These are phyloP conservation scores for Diloba caeruleocephala DNA, from an alignment of 2,888 invertebrate species.

Conservation along the genomic window DNA sequence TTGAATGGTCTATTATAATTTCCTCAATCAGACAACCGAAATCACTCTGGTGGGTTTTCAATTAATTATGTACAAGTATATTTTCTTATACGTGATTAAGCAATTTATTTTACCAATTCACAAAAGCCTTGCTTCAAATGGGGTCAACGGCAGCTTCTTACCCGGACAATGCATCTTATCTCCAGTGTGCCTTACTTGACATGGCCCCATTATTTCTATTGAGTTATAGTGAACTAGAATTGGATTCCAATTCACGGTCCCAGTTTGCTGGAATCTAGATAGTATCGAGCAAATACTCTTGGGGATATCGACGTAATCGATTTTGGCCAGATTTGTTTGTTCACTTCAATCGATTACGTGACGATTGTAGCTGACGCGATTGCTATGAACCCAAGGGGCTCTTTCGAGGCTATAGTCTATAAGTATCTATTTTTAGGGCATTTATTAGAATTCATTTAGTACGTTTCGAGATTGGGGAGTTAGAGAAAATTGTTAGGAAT, in stretches of 20 bases:
- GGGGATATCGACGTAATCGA: conserved; percentile 63
- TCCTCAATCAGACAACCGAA: too few relatives aligned
- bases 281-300: conserved; percentile 54
- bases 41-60: too few relatives aligned
- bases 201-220: conserved; percentile 47
- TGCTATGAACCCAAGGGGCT: conserved; percentile 37
- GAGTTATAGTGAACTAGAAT: conserved; percentile 49
- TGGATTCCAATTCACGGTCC: conserved; percentile 45
- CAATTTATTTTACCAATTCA: conserved; percentile 20
- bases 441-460: conserved; percentile 29
- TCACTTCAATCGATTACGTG: conserved; percentile 73
- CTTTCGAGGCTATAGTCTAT: conserved; percentile 28
- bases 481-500: conserved; percentile 6
- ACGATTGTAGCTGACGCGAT: conserved; percentile 51
- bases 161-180: conserved; percentile 43
- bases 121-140: conserved; percentile 15
- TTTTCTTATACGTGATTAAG: conserved; percentile 6
- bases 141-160: conserved; percentile 32
- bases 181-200: conserved; percentile 29
- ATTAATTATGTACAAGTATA: conserved; percentile 1
- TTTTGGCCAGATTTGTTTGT: conserved; percentile 71
- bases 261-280: conserved; percentile 32
- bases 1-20: too few relatives aligned
- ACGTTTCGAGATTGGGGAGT: conserved; percentile 15
- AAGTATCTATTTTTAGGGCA: conserved; percentile 22